These are phyloP conservation scores for Drosophila bipectinata DNA, from an alignment of 1,140 invertebrate genomes.

Conservation along the genomic window DNA sequence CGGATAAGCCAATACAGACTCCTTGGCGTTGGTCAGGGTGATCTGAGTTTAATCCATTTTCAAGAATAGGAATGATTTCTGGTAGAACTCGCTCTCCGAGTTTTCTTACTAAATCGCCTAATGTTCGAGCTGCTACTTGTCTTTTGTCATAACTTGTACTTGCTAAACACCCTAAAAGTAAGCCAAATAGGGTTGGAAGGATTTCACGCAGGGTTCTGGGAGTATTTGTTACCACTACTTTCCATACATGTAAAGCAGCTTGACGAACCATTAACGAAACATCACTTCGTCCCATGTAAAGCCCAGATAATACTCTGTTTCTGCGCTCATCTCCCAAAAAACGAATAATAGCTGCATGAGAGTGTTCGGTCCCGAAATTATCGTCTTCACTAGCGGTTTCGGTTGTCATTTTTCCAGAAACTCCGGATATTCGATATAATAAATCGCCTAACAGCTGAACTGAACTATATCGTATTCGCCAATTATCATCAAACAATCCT, in stretches of 20 bases:
- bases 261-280: slow-evolving; percentile 98
- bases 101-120: slow-evolving; percentile 98
- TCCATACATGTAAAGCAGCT: slow-evolving; percentile 99
- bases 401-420: slow-evolving; percentile 99
- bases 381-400: slow-evolving; percentile 99
- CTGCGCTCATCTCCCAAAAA: slow-evolving; percentile 94
- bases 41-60: slow-evolving; percentile 95
- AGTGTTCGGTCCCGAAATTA: slow-evolving; percentile 99
- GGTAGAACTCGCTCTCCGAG: slow-evolving; percentile 98
- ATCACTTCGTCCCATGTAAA: slow-evolving; percentile 99
- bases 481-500: slow-evolving; percentile 98
- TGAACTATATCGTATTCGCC: slow-evolving; percentile 98
- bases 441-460: slow-evolving; percentile 98
- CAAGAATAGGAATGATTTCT: slow-evolving; percentile 99
- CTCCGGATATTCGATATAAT: slow-evolving; percentile 97
- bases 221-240: slow-evolving; percentile 98
- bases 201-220: slow-evolving; percentile 98
- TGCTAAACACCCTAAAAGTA: slow-evolving; percentile 96
- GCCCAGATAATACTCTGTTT: slow-evolving; percentile 96
- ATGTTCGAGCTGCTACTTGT: slow-evolving; percentile 96
- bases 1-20: slow-evolving; percentile 98
- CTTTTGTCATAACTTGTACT: slow-evolving; percentile 98
- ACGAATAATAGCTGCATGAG: slow-evolving; percentile 95
- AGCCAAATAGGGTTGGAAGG: slow-evolving; percentile 95
- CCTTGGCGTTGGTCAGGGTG: slow-evolving; percentile 97